These are phyloP conservation scores for Chionis minor DNA, from an alignment of 2,113 vertebrate species.

Conservation along the genomic window DNA sequence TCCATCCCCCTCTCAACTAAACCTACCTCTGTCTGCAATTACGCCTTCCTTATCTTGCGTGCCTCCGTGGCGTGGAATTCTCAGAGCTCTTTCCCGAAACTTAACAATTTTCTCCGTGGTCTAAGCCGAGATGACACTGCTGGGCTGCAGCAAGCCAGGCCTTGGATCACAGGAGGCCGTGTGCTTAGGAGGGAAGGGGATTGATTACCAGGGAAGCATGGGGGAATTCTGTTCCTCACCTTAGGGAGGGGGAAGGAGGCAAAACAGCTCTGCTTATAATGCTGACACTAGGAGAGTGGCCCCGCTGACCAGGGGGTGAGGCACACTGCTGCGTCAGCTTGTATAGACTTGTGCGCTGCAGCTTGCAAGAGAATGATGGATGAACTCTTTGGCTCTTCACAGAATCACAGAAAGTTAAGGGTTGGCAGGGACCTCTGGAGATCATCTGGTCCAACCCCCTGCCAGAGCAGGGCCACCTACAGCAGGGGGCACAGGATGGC, in stretches of 20 bases:
- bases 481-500: too few species aligned
- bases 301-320: fast-evolving
- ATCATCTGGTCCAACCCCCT: too few species aligned
- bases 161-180: background rate
- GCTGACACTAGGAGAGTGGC: background rate
- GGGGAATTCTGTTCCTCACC: background rate
- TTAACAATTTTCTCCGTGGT: fast-evolving
- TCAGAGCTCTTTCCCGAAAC: background rate
- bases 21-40: background rate
- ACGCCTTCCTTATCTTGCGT: background rate
- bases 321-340: background rate
- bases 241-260: background rate
- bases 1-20: background rate
- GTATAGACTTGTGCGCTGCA: fast-evolving
- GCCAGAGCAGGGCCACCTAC: too few species aligned
- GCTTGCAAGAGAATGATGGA: background rate
- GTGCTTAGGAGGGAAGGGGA: background rate
- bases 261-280: background rate
- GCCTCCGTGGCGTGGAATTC: fast-evolving
- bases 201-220: fast-evolving
- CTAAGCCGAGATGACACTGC: background rate
- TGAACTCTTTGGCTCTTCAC: background rate
- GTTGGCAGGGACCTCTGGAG: too few species aligned
- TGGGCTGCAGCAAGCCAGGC: background rate
- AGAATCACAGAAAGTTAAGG: too few species aligned